Conservation (phyloP, 2,797 vertebrate genomes). For the Ptychobarbus kaznakovi region DNA sequence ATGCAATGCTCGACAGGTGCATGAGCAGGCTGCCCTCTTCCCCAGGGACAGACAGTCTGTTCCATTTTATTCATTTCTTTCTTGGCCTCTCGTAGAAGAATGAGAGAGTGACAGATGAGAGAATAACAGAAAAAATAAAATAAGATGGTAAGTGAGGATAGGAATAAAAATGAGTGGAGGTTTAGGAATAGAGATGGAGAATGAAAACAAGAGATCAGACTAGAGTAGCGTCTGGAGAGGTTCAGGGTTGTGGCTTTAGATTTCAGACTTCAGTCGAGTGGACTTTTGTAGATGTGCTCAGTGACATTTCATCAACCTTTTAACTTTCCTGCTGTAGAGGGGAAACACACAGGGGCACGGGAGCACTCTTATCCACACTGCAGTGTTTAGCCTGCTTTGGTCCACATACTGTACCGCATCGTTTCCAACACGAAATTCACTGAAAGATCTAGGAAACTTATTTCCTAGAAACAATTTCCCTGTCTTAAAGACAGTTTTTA, state of each 20-base stretch:
- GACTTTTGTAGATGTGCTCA: conserved; percentile 30
- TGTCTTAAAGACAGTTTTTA: neutral
- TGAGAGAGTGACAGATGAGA: conserved; percentile 28
- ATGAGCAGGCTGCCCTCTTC: conserved; percentile 64
- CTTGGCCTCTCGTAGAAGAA: conserved; percentile 6
- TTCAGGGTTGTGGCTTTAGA: conserved; percentile 2
- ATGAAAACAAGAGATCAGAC: conserved; percentile 54
- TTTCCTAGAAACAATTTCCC: neutral
- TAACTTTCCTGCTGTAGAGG: neutral
- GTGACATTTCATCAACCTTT: conserved; percentile 34
- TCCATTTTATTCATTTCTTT: conserved; percentile 45
- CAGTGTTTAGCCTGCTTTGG: too few relatives aligned
- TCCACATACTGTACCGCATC: neutral
- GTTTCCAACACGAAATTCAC: neutral
- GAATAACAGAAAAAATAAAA: conserved; percentile 43
- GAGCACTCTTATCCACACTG: neutral
- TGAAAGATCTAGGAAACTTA: neutral
- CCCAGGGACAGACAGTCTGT: conserved; percentile 25
- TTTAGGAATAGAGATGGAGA: conserved; percentile 30
- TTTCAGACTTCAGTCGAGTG: neutral
- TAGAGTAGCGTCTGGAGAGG: conserved; percentile 4
- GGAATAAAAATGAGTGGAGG: conserved; percentile 35
- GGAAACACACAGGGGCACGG: neutral
- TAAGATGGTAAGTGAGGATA: conserved; percentile 43
- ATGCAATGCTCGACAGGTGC: conserved; percentile 63